phyloP scores from a whole-genome alignment of 2,888 invertebrate genomes.

The Oligia strigilis region DNA sequence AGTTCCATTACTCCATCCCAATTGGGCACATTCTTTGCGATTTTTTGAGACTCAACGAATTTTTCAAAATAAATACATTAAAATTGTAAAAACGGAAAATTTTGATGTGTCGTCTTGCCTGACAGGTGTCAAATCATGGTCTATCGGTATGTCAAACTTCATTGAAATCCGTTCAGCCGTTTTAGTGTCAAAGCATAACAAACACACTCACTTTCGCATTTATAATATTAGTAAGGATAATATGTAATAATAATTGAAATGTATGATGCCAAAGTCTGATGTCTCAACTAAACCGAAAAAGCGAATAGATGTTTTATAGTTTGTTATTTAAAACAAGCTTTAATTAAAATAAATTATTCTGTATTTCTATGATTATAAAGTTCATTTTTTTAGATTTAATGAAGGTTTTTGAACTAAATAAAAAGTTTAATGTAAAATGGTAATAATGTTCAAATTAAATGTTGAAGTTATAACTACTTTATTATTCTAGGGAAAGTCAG shows the following conservation, averaged over 20 bases:
- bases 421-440: background rate
- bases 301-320: background rate
- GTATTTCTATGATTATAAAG: background rate
- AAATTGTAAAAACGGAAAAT: no score
- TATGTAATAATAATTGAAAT: background rate
- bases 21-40: no score
- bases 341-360: conserved; percentile 1
- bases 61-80: no score
- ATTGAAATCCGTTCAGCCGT: no score
- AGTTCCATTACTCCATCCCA: no score
- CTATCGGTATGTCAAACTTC: no score
- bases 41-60: no score
- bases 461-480: conserved; percentile 38
- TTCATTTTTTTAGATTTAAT: background rate
- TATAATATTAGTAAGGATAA: no score
- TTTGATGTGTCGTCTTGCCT: no score
- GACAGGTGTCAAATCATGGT: no score
- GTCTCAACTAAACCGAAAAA: background rate
- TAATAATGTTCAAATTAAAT: conserved; percentile 18
- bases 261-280: background rate
- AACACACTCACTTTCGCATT: no score
- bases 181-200: no score
- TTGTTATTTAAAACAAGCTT: background rate
- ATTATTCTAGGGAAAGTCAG: conserved; percentile 36
- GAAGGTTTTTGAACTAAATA: background rate